phyloP scores from a whole-genome alignment of 2,888 invertebrate species.

The Sepioteuthis lessoniana region DNA sequence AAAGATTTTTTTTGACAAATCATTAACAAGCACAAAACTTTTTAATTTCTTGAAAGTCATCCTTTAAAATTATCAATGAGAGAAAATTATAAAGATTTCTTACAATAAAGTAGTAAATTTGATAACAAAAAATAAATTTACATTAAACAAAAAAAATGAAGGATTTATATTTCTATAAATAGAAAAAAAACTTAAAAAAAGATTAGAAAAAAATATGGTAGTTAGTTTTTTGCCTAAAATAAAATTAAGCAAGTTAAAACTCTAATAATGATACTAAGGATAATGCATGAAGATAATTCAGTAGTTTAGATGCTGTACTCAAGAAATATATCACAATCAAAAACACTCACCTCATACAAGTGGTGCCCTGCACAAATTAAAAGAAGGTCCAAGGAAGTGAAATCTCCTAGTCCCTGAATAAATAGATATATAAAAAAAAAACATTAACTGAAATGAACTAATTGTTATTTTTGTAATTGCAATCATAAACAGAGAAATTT shows the following conservation, averaged over 20 bases:
- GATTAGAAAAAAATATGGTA: no score
- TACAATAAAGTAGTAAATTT: no score
- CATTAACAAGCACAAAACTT: not conserved
- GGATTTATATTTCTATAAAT: no score
- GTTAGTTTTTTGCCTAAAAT: no score
- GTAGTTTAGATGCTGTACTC: no score
- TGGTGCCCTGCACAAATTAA: conserved; percentile 95
- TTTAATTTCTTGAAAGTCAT: not conserved
- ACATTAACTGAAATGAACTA: not conserved
- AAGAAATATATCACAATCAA: not conserved
- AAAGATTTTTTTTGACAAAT: not conserved
- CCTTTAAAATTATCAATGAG: not conserved
- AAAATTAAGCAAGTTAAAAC: no score
- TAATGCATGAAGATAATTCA: no score
- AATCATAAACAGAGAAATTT: not conserved
- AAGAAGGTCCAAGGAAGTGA: conserved; percentile 90
- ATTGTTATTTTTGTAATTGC: not conserved
- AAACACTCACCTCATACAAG: conserved; percentile 89
- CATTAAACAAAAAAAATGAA: no score
- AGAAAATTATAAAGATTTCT: not conserved
- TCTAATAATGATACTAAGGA: no score
- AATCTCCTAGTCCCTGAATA: conserved; percentile 76
- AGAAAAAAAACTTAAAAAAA: no score
- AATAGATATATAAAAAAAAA: conserved; percentile 47
- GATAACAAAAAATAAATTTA: no score